Evolutionary conservation across 2,888 invertebrate genomes (phyloP), one percentile per base, ranked within the genome.

Genomic region (Ferdinandea cuprea): DNA sequence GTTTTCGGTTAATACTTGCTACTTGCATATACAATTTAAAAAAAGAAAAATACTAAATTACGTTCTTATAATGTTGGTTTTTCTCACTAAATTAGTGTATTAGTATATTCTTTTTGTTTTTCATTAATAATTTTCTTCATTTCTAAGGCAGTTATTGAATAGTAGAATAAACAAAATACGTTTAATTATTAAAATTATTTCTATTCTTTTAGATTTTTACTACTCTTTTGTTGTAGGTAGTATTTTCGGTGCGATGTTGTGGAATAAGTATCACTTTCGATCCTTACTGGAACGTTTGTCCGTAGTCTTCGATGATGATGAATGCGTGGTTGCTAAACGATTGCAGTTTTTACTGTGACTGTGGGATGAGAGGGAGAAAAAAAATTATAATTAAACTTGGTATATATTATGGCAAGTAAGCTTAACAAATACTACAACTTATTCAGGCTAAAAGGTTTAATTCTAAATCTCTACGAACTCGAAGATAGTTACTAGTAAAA

Each of bases 261-360:
- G 52, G 52, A 76, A 17, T 50, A 9, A 1, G 1, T 19, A 32
- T 68, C 42, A 80, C 44, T 80, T 80, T 15, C 74, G 48, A 30
- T 71, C 77, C 65, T 77, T 77, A 54, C 52, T 77, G 76, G 77
- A 77, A 71, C 81, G 71, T 72, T 77, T 83, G 3, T 54, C 28
- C 66, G 54, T 35, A 30, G 63, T 37, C 40, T 65, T 81, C 46
- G 81, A 81, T 50, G 58, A 59, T 46, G 76, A 61, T 72, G 72
- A 68, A 54, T 63, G 73, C 35, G 54, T 44, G 9, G 72, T 15
- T 63, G 69, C 40, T 69, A 69, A 25, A 21, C 77, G 52, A 44
- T 11, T 50, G 68, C 21, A 13, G 37, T 61, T 77, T 77, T 77
- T 83, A 68, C 66, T 66, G 42, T 77, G 80, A 66, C 80, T 83